Evolutionary conservation across 2,113 vertebrate species (phyloP), one percentile per base, ranked within the genome.

Genomic region (Octodon degus): DNA sequence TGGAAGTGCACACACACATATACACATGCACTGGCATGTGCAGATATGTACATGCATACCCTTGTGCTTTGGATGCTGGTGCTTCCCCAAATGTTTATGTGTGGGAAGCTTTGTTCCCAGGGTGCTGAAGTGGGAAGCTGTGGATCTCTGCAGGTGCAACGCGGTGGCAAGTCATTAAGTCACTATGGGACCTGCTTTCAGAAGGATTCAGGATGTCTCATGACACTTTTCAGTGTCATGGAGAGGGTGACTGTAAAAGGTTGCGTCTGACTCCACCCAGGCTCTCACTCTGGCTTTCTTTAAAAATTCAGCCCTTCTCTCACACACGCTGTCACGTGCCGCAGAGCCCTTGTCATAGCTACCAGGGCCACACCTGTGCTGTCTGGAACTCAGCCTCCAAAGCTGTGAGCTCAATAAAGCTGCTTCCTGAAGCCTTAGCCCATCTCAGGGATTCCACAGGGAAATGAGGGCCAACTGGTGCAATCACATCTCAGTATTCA

Each of bases 401-500:
- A 70, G 17, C 68, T 70, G 17, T 70, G 17, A n/a, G 50, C 32
- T 24, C n/a, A 58, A 24, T n/a, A 58, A n/a, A 22, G 12, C 79
- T 72, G 70, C 8, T 24, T 37, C n/a, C 32, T 55, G 6, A 81
- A 81, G n/a, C 0, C 79, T 55, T 37, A 55, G 17, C 19, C 13
- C 16, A 12, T 65, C 40, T 30, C 83, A 47, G 27, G 62, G 40
- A 85, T 20, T 85, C 47, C 53, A 65, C 3, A 65, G 34, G 62
- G 9, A 30, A 50, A 12, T 63, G 17, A 50, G 17, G 9, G 8
- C 82, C 3, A 13, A 13, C 10, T 22, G 47, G 82, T 5, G 24
- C 0, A 1, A 14, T 11, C 40, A 79, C 2, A 60, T 1, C 0
- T n/a, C 19, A 0, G 2, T 16, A 14, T 27, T 32, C 67, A 0